Conservation (phyloP, 1,140 invertebrate genomes). For the Wasmannia auropunctata region DNA sequence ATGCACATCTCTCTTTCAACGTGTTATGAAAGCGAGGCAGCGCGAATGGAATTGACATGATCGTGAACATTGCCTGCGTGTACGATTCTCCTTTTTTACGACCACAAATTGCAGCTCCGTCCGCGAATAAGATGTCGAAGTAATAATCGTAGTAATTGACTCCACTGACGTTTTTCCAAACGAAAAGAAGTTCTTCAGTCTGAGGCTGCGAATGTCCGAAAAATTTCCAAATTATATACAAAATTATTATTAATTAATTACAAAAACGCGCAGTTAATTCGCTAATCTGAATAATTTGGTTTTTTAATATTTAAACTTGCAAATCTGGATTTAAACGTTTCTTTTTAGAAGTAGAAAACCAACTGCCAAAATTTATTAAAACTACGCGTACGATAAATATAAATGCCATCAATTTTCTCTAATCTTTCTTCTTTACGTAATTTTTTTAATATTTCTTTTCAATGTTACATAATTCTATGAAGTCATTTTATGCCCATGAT, state of each 20-base stretch:
- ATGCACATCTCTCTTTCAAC: constrained; percentile 30
- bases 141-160: not conserved
- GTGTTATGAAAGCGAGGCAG: not conserved
- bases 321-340: not conserved
- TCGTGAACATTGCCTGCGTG: not conserved
- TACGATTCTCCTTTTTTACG: constrained; percentile 7
- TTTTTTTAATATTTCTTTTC: not conserved
- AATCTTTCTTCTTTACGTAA: not conserved
- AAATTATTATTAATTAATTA: not conserved
- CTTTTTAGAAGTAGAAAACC: not conserved
- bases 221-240: not conserved
- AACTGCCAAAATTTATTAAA: not conserved
- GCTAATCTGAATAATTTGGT: not conserved
- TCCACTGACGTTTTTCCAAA: not conserved
- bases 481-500: not conserved
- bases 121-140: not conserved
- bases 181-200: not conserved
- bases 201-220: not conserved
- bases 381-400: not conserved
- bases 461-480: not conserved
- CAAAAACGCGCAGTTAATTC: not conserved
- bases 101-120: not conserved
- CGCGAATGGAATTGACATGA: not conserved
- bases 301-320: not conserved
- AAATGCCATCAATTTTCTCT: not conserved